Evolutionary conservation across 37 sponge, comb jelly and placozoan genomes (phyloP), one percentile per base, ranked within the genome.

Genomic region (Diacarnus erythraeanus): DNA sequence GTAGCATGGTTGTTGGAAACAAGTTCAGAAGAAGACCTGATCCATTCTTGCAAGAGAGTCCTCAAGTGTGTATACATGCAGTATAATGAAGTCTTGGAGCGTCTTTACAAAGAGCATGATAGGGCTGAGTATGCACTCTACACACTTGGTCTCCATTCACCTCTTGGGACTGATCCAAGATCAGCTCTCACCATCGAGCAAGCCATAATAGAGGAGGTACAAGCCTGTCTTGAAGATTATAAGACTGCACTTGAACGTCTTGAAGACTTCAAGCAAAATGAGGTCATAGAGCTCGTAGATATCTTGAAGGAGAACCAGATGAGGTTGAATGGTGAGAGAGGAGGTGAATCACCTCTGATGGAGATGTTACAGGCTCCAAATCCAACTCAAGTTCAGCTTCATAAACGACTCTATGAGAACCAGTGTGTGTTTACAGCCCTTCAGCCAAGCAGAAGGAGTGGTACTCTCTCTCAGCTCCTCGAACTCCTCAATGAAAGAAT

Each of bases 51-150:
- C 59, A 78, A 67, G 30, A 33, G 80, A 39, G 77, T 92, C 0
- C 77, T 92, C 17, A 86, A 87, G 77, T 75, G 86, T 51, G 88
- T 92, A 20, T 92, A 92, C 81, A 84, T 87, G 84, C 88, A 82
- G 42, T 83, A 92, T 76, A 78, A 74, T 15, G 84, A 80, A 42
- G 81, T 92, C 42, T 54, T 87, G 68, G 75, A 83, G 75, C 81
- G 54, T 8, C 68, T 83, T 1, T 64, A 40, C 43, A 75, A 74
- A 8, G 76, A 79, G 38, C 72, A 83, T 47, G 88, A 87, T 2
- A 72, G 58, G 22, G 69, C 80, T 0, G 73, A 80, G 65, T 41
- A 39, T 3, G 80, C 88, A 23, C 57, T 92, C 38, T 80, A 87
- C 67, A 65, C 84, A 35, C 64, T 92, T 1, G 42, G 68, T 12